These are phyloP conservation scores for Drosophila macrothrix DNA, from an alignment of 2,888 invertebrate species.

Conservation along the genomic window DNA sequence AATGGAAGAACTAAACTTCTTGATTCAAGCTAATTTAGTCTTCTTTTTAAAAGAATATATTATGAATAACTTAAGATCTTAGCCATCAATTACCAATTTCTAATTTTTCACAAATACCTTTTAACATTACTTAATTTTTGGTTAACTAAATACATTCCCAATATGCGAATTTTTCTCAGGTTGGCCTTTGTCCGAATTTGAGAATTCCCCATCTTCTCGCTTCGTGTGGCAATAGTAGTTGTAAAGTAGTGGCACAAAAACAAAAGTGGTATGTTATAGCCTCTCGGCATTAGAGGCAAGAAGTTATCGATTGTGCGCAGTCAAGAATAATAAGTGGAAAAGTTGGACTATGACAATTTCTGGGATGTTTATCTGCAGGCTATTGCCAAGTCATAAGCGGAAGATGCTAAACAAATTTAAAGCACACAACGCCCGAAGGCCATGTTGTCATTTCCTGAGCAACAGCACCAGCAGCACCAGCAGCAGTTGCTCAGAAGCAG, in stretches of 20 bases:
- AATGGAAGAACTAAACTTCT: background rate
- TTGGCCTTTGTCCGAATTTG: background rate
- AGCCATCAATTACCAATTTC: no score
- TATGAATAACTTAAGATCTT: background rate
- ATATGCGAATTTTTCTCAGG: background rate
- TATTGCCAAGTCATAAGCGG: constrained; percentile 76
- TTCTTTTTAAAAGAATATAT: background rate
- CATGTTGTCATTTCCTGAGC: constrained; percentile 74
- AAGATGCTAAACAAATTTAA: constrained; percentile 80
- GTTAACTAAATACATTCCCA: background rate
- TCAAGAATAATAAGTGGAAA: constrained; percentile 66
- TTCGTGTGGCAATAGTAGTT: background rate
- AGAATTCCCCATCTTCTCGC: background rate
- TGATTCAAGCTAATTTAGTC: background rate
- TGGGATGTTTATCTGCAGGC: constrained; percentile 56
- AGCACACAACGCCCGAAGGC: constrained; percentile 70
- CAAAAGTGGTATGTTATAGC: constrained; percentile 23
- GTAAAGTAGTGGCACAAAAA: background rate
- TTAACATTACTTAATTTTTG: background rate
- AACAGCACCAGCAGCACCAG: constrained; percentile 18
- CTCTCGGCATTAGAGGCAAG: constrained; percentile 39
- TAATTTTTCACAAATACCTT: background rate
- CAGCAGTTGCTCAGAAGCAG: constrained; percentile 1
- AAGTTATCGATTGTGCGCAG: constrained; percentile 55
- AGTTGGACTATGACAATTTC: constrained; percentile 60